Evolutionary conservation across 1,140 invertebrate species (phyloP), one percentile per base, ranked within the genome.

Genomic region (Bombyx mandarina): DNA sequence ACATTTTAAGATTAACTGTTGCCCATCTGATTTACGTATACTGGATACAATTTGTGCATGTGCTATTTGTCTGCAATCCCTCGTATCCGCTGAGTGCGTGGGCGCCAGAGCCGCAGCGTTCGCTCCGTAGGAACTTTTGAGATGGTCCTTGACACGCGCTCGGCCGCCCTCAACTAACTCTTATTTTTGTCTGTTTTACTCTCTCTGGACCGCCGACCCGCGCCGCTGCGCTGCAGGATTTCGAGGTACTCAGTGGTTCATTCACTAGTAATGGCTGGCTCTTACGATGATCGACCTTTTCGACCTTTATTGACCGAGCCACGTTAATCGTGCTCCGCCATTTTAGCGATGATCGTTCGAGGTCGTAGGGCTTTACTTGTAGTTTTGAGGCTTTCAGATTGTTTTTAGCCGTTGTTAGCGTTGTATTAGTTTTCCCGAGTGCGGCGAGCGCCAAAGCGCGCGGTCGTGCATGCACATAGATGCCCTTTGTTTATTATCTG

Each of bases 51-150:
- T 61, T 70, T 77, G 74, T 86, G 83, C 83, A 86, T 86, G 83
- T 69, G 83, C 83, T 85, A 76, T 72, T 64, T 74, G 79, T 76
- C 68, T 72, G 77, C 74, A 60, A 69, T 54, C 57, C 69, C 65
- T 57, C 44, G 53, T 54, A 54, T 45, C 53, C 53, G 53, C 43
- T 54, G 57, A 51, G 60, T 52, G 57, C 52, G 58, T 49, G 45
- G 58, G 64, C 65, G 69, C 56, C 60, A 65, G 69, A 57, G 64
- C 65, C 60, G 61, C 60, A 45, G 61, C 45, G 45, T 12, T 54
- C 65, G 71, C 78, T 74, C 69, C 82, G 79, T 93, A 93, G 93
- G 94, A 95, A 95, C 95, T 96, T 96, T 96, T 96, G 95, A 96
- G 95, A 96, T 97, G 95, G 95, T 96, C 95, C 95, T 96, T 95